These are phyloP conservation scores for Aspidoscelis tigris DNA, from an alignment of 2,113 vertebrate genomes.

Conservation along the genomic window DNA sequence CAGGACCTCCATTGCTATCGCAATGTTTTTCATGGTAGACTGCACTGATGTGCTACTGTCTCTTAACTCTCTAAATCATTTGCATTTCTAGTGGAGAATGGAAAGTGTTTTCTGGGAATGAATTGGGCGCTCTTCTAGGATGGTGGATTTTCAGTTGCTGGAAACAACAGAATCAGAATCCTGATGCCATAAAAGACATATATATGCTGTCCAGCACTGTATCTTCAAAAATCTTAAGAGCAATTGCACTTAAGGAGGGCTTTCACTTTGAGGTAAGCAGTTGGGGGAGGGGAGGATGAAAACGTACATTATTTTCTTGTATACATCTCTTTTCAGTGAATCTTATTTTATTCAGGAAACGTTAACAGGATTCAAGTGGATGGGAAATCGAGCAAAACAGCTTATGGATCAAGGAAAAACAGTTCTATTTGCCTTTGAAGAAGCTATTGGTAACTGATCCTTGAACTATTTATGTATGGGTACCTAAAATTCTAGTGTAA, in stretches of 20 bases:
- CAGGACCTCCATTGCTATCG: constrained; percentile 11
- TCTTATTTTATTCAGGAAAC: constrained; percentile 85
- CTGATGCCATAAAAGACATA: constrained; percentile 80
- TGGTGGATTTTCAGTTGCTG: constrained; percentile 97
- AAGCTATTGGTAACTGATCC: constrained; percentile 89
- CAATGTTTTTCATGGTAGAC: not conserved
- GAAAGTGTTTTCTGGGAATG: constrained; percentile 95
- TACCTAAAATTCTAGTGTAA: not conserved
- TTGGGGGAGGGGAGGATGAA: not conserved
- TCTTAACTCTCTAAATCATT: not conserved
- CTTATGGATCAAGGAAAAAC: constrained; percentile 90
- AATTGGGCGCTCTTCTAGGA: constrained; percentile 91
- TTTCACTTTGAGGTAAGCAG: constrained; percentile 94
- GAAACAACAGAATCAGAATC: constrained; percentile 82
- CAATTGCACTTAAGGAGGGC: constrained; percentile 94
- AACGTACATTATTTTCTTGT: constrained; percentile 3
- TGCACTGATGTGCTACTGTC: not conserved
- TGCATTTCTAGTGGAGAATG: constrained; percentile 82
- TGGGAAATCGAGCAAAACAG: constrained; percentile 93
- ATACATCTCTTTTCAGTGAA: not conserved
- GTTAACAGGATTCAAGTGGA: constrained; percentile 98
- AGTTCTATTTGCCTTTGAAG: constrained; percentile 97
- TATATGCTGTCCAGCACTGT: constrained; percentile 98
- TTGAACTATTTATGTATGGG: not conserved
- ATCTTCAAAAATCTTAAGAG: constrained; percentile 95